Evolutionary conservation across 2,888 invertebrate genomes (phyloP).

Genomic region (Chalcosyrphus nemorum): DNA sequence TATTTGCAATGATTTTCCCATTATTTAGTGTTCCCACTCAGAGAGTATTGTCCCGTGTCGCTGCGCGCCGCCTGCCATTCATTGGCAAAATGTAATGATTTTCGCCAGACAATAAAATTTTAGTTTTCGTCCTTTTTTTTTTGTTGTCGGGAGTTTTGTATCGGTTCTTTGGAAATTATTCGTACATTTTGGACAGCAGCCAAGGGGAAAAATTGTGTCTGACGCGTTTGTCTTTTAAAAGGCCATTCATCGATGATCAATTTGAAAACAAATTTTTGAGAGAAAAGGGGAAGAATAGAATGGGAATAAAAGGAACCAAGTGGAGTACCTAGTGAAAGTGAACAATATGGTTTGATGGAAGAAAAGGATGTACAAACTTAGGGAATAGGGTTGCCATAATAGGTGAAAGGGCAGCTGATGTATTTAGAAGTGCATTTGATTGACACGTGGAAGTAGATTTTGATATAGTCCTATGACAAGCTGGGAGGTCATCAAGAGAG

Average conservation of each 20-base stretch:
- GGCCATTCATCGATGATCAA: slow-evolving; percentile 62
- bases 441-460: too few relatives aligned
- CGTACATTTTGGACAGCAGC: slow-evolving; percentile 53
- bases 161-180: slow-evolving; percentile 40
- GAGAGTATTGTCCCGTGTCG: neutral
- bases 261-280: slow-evolving; percentile 51
- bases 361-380: neutral
- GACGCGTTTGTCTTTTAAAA: slow-evolving; percentile 39
- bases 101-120: slow-evolving; percentile 69
- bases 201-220: slow-evolving; percentile 57
- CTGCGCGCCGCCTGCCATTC: slow-evolving; percentile 12
- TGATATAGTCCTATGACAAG: too few relatives aligned
- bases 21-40: slow-evolving; percentile 48
- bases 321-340: slow-evolving; percentile 66
- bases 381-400: slow-evolving; percentile 47
- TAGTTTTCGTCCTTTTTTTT: slow-evolving; percentile 37
- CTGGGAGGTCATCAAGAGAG: too few relatives aligned
- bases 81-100: slow-evolving; percentile 69
- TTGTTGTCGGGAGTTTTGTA: too few relatives aligned
- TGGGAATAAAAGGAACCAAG: neutral
- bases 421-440: neutral
- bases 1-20: slow-evolving; percentile 71
- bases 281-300: neutral
- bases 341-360: slow-evolving; percentile 14
- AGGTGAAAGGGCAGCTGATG: neutral